phyloP scores from a whole-genome alignment of 2,888 invertebrate species.

The Pristionchus maxplancki region DNA sequence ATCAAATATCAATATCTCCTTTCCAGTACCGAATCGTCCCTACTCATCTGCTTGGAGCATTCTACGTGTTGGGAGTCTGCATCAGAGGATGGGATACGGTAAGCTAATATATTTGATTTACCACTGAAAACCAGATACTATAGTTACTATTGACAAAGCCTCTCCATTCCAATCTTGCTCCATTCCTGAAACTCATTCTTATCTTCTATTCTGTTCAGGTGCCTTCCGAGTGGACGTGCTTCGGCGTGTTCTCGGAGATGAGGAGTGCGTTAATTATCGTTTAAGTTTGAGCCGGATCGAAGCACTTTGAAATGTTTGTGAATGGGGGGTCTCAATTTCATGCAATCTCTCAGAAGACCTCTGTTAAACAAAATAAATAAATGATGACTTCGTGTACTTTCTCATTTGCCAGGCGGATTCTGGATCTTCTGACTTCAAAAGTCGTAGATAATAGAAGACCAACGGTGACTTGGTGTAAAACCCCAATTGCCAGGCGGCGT shows the following conservation, averaged over 20 bases:
- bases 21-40: conserved; percentile 47
- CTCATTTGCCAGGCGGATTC: no score
- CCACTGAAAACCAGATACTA: no score
- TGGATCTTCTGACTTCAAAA: no score
- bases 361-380: no score
- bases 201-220: no score
- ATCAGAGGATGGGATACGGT: conserved; percentile 45
- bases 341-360: no score
- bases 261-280: neutral
- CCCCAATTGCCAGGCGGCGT: neutral
- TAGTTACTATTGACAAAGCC: no score
- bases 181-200: neutral
- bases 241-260: conserved; percentile 47
- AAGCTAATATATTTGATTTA: neutral
- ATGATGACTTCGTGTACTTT: neutral
- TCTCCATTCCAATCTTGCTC: neutral
- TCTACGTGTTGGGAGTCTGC: conserved; percentile 30
- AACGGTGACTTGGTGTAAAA: neutral
- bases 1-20: neutral
- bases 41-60: neutral
- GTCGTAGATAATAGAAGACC: no score
- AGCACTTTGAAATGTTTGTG: no score
- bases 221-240: conserved; percentile 42
- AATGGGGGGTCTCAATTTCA: no score
- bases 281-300: no score